Evolutionary conservation across 1,140 invertebrate genomes (phyloP).

Genomic region (Theocolax elegans): DNA sequence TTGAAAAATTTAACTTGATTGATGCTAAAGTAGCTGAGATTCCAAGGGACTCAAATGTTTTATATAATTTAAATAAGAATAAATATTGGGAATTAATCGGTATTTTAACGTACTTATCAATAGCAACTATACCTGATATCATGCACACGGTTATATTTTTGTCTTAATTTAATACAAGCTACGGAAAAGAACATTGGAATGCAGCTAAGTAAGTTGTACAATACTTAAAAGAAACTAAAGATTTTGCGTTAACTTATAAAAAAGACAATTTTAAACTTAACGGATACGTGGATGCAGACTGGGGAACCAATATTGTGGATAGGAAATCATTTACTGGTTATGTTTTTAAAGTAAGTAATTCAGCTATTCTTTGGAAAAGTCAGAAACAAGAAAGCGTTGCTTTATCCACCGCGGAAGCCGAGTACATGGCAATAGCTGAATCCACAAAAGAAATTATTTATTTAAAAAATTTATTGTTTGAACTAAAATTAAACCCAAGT

Average conservation of each 20-base stretch:
- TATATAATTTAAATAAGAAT: conserved; percentile 6
- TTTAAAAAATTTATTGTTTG: conserved; percentile 47
- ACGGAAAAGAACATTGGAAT: conserved; percentile 37
- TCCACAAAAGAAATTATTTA: conserved; percentile 53
- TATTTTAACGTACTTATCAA: conserved; percentile 53
- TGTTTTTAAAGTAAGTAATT: conserved; percentile 22
- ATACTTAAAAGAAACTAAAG: conserved; percentile 38
- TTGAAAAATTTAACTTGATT: not conserved
- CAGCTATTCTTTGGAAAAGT: conserved; percentile 27
- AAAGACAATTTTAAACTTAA: conserved; percentile 6
- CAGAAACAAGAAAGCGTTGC: conserved; percentile 40
- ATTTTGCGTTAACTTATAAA: conserved; percentile 37
- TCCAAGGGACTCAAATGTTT: not conserved
- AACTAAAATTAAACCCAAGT: conserved; percentile 8
- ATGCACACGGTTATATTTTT: conserved; percentile 47
- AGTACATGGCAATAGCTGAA: conserved; percentile 58
- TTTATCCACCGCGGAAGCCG: conserved; percentile 57
- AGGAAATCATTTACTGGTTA: conserved; percentile 46
- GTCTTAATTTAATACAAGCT: conserved; percentile 44
- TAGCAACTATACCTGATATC: conserved; percentile 57
- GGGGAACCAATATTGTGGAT: conserved; percentile 37
- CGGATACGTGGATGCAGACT: conserved; percentile 46
- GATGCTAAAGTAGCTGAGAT: not conserved
- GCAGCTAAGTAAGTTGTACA: conserved; percentile 45
- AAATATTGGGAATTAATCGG: conserved; percentile 58